Evolutionary conservation across 2,113 vertebrate genomes (phyloP), one percentile per base, ranked within the genome.

Genomic region (Puffinus mauretanicus): DNA sequence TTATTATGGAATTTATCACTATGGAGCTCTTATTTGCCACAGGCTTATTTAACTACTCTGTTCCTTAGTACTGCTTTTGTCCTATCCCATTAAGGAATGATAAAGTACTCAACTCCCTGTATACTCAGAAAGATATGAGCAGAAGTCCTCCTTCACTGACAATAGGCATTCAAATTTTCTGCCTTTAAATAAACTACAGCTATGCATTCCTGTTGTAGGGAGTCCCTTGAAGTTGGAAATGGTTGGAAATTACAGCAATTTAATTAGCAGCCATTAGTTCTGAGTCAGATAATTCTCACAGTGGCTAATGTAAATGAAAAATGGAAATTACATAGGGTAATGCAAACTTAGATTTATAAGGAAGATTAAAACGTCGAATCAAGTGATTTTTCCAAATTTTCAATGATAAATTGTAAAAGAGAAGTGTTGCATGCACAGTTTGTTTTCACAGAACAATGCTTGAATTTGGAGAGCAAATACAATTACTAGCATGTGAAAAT

Each of bases 1-100:
- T 94, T 95, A 89, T 89, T 93, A 88, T 46, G 86, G 86, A 96
- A 96, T 96, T 70, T 91, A 86, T 94, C 80, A 88, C 81, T 81
- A 44, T 60, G 64, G 51, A 91, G 38, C 32, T 79, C 22, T 97
- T 78, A 72, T 77, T 95, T 94, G 86, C 94, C 83, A 87, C 42
- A 88, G 93, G 83, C 34, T 96, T 66, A 93, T 94, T 95, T 85
- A 95, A 96, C 77, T 88, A 26, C 51, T 94, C 46, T 54, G 13
- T n/a, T 96, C 44, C 29, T 86, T 82, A 80, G 38, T 24, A 55
- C 34, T 93, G 54, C 13, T 88, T 94, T 97, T 96, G 54, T 91
- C 66, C 81, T 94, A 64, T 60, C 27, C 75, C 75, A 86, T 95
- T 94, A 97, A 87, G 61, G 55, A 86, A 93, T 81, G 64, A 97